Evolutionary conservation across 1,140 invertebrate species (phyloP).

Genomic region (Temnothorax longispinosus): DNA sequence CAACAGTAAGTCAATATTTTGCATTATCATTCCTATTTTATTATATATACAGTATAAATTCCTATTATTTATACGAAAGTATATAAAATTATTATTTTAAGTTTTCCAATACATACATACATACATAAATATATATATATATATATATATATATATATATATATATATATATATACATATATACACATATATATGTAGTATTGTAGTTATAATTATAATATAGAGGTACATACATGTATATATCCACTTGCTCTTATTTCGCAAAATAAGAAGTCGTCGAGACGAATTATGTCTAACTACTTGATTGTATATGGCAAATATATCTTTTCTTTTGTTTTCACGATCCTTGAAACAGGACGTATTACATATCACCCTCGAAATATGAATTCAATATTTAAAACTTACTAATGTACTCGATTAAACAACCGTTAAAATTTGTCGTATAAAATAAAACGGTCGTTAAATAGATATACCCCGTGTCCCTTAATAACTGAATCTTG

Average conservation of each 20-base stretch:
- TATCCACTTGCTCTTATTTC: constrained; percentile 39
- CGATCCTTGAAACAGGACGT: constrained; percentile 35
- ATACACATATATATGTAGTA: background rate
- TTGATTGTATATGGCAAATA: constrained; percentile 60
- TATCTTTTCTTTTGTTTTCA: constrained; percentile 33
- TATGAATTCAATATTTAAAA: constrained; percentile 45
- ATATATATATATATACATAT: background rate
- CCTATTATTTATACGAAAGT: constrained; percentile 66
- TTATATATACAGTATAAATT: constrained; percentile 63
- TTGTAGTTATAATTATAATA: constrained; percentile 51
- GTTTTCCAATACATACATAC: constrained; percentile 47
- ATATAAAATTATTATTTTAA: constrained; percentile 63
- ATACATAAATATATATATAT: background rate
- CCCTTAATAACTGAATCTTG: constrained; percentile 27
- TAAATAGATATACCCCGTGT: background rate
- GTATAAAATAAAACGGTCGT: constrained; percentile 37
- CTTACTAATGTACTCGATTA: constrained; percentile 33
- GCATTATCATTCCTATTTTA: constrained; percentile 54
- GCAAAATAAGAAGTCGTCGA: constrained; percentile 36
- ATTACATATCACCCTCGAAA: constrained; percentile 16
- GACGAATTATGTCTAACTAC: constrained; percentile 46
- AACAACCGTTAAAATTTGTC: constrained; percentile 27
- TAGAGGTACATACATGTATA: constrained; percentile 50
- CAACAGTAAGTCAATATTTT: constrained; percentile 64
- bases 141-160: background rate